Conservation (phyloP, 2,113 vertebrate species). For the Numida meleagris region DNA sequence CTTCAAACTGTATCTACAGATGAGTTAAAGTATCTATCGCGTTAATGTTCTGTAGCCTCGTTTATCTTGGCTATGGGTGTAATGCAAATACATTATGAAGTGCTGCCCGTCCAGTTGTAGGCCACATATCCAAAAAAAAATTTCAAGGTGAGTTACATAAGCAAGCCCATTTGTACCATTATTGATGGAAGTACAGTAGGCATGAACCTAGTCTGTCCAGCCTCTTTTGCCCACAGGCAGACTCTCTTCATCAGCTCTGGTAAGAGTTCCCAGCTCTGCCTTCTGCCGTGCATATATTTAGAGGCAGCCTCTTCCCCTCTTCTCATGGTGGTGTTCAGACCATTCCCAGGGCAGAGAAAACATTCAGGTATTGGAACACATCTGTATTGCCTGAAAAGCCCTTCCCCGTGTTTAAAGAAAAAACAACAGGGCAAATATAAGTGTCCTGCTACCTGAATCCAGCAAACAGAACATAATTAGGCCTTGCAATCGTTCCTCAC, state of each 20-base stretch:
- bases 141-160: accelerated
- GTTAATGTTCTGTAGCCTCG: neutral
- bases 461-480: neutral
- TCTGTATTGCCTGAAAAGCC: neutral
- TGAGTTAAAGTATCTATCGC: neutral
- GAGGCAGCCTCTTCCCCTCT: neutral
- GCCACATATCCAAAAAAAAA: accelerated
- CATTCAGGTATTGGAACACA: neutral
- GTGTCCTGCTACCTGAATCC: neutral
- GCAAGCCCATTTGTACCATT: neutral
- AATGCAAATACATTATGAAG: neutral
- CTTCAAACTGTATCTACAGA: neutral
- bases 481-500: neutral
- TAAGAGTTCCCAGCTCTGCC: neutral
- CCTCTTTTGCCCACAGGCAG: accelerated
- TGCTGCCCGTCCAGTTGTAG: neutral
- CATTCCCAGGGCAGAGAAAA: accelerated
- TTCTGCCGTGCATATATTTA: accelerated
- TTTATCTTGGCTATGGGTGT: neutral
- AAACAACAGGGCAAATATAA: neutral
- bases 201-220: accelerated
- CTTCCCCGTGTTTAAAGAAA: neutral
- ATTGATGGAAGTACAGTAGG: accelerated
- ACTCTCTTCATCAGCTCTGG: neutral
- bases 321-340: neutral